Conservation (phyloP, 2,888 invertebrate species). For the Ectobius pallidus region DNA sequence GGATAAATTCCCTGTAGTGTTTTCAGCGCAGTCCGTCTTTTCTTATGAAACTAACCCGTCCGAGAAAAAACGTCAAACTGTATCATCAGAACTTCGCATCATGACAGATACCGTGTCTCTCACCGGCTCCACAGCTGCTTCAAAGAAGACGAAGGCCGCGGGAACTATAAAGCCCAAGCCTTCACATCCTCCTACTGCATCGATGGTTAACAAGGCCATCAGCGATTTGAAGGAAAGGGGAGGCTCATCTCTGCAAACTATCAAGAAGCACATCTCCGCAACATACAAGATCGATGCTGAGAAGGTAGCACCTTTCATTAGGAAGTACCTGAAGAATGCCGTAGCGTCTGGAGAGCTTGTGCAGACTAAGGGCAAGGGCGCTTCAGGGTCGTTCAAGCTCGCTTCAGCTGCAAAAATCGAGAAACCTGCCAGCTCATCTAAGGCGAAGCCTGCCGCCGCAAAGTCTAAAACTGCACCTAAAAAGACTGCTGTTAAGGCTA, state of each 20-base stretch:
- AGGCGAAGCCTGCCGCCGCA: not conserved
- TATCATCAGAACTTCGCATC: too few species aligned
- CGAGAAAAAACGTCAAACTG: too few species aligned
- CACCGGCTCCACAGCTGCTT: too few species aligned
- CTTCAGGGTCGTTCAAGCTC: slow-evolving; percentile 59
- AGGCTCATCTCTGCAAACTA: too few species aligned
- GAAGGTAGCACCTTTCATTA: slow-evolving; percentile 64
- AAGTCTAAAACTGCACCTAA: too few species aligned
- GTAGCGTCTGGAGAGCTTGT: slow-evolving; percentile 55
- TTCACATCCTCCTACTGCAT: slow-evolving; percentile 58
- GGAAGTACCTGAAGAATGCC: slow-evolving; percentile 63
- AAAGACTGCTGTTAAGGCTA: not conserved
- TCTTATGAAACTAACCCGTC: too few species aligned
- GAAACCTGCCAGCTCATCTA: not conserved
- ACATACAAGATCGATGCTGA: slow-evolving; percentile 66
- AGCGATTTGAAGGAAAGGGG: slow-evolving; percentile 60
- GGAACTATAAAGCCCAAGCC: slow-evolving; percentile 48
- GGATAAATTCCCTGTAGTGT: too few species aligned
- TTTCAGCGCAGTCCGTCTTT: too few species aligned
- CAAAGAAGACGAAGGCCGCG: slow-evolving; percentile 42
- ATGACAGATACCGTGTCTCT: too few species aligned
- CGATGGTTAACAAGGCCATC: slow-evolving; percentile 65
- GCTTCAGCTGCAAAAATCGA: slow-evolving; percentile 42
- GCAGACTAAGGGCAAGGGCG: slow-evolving; percentile 63
- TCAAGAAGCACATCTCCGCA: slow-evolving; percentile 67